Conservation (phyloP, 2,113 vertebrate genomes). For the Jaculus jaculus region DNA sequence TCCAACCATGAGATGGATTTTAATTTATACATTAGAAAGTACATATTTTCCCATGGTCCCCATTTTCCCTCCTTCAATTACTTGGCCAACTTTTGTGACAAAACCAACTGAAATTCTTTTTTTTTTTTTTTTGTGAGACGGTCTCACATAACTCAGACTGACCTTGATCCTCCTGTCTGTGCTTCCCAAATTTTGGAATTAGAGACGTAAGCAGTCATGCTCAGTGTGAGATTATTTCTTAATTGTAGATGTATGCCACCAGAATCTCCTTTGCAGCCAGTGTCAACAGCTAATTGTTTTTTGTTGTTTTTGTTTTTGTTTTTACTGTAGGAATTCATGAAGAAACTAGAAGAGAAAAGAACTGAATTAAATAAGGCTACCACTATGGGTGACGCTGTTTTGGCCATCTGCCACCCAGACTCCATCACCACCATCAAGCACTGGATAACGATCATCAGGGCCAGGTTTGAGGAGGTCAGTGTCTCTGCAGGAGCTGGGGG, state of each 20-base stretch:
- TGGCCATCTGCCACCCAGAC: slow-evolving; percentile 97
- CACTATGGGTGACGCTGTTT: slow-evolving; percentile 93
- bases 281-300: slow-evolving; percentile 72
- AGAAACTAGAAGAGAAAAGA: slow-evolving; percentile 96
- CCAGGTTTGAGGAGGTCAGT: slow-evolving; percentile 98
- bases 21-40: not conserved
- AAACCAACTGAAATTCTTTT: not conserved
- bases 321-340: slow-evolving; percentile 94
- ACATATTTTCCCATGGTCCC: not conserved
- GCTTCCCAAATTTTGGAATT: not conserved
- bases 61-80: not conserved
- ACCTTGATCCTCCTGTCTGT: not conserved
- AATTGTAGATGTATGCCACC: not conserved
- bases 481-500: not conserved
- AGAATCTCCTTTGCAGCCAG: slow-evolving; percentile 51
- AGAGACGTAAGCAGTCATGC: not conserved
- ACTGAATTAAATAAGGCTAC: slow-evolving; percentile 92
- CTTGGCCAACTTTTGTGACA: slow-evolving; percentile 21
- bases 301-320: too few species aligned
- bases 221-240: not conserved
- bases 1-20: not conserved
- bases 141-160: not conserved
- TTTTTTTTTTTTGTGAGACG: not conserved
- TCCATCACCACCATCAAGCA: slow-evolving; percentile 99
- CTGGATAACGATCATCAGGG: slow-evolving; percentile 99